phyloP scores from a whole-genome alignment of 2,113 vertebrate species.

The Ceyx cyanopectus region DNA sequence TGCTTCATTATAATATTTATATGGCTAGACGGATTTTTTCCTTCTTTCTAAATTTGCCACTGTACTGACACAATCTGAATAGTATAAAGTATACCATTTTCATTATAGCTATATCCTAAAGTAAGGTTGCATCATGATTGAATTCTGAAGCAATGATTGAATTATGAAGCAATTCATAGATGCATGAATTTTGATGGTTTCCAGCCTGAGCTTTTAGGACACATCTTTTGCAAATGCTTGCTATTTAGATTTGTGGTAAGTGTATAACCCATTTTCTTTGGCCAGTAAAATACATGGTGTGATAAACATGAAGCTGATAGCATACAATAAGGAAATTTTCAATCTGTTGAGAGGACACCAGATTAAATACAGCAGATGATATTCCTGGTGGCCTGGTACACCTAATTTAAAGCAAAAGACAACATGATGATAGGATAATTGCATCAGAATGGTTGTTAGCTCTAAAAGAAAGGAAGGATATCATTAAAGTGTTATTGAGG shows the following conservation, averaged over 20 bases:
- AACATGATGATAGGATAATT: neutral
- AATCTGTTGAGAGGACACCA: neutral
- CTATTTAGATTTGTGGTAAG: neutral
- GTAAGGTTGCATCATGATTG: neutral
- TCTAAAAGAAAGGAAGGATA: neutral
- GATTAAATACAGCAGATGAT: neutral
- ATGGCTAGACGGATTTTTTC: neutral
- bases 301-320: neutral
- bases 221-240: neutral
- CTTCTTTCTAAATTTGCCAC: neutral
- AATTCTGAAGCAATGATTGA: neutral
- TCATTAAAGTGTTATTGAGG: neutral
- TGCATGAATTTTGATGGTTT: neutral
- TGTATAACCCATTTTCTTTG: neutral
- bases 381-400: neutral
- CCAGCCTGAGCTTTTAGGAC: neutral
- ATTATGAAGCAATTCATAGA: too few species aligned
- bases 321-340: neutral
- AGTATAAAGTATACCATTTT: neutral
- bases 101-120: neutral
- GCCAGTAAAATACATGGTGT: neutral
- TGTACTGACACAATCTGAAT: neutral
- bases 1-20: neutral
- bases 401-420: neutral
- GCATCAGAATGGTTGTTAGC: neutral